Percentiles rank a stretch among this genome's conserved stretches.
Conservation (phyloP, 37 sponge, comb jelly and placozoan genomes). For the Beroe ovata region DNA sequence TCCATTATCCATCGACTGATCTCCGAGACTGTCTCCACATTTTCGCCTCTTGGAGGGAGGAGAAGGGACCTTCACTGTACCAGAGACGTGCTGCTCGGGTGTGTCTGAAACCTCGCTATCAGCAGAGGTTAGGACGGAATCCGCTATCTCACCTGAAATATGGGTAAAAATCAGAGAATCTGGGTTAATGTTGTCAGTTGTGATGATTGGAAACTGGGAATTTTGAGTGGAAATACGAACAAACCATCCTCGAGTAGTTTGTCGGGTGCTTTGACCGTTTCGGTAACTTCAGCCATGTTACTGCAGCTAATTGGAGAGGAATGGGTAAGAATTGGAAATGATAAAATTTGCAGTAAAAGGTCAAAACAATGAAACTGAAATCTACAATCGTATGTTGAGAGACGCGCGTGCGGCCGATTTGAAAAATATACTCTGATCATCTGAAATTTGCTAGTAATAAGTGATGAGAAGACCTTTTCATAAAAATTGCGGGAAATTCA, state of each 20-base stretch:
- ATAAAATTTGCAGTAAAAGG: no score
- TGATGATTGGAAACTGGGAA: no score
- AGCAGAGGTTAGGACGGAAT: no score
- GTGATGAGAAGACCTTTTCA: not conserved
- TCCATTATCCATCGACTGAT: not conserved
- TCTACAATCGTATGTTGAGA: not conserved
- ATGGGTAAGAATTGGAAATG: no score
- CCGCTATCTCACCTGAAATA: not conserved
- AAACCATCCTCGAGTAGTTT: no score
- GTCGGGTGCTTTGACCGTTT: no score
- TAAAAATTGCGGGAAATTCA: not conserved
- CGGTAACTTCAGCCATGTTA: no score
- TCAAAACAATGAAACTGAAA: not conserved
- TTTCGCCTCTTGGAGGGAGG: constrained; percentile 20
- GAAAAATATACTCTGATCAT: not conserved
- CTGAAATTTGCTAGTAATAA: not conserved
- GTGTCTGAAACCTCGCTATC: no score
- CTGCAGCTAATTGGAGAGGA: no score
- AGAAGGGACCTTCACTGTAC: not conserved
- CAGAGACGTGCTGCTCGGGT: not conserved
- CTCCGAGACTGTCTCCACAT: constrained; percentile 25
- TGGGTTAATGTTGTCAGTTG: no score
- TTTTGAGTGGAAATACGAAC: no score
- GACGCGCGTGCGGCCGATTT: not conserved
- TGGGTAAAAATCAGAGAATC: no score